A percentile compares a stretch with the other conserved stretches of the same genome.
Evolutionary conservation across 2,888 invertebrate species (phyloP).

Genomic region (Leptinotarsa rubiginosa): DNA sequence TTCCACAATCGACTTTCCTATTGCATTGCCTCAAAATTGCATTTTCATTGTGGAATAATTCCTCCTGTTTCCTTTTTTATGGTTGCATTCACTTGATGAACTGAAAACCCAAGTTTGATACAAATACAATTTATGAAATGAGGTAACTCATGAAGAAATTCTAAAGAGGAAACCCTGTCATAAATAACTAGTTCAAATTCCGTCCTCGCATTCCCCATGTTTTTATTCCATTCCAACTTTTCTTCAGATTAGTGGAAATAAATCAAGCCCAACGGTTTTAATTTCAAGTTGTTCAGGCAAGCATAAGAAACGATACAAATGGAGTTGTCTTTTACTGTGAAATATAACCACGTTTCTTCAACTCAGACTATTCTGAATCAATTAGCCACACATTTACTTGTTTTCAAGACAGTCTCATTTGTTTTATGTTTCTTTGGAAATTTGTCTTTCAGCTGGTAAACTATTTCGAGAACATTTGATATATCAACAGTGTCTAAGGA

Average conservation of each 20-base stretch:
- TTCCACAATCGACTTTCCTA: no score
- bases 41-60: no score
- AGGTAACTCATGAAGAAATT: no score
- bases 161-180: not conserved
- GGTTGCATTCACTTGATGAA: no score
- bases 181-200: not conserved
- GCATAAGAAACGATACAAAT: constrained; percentile 44
- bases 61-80: no score
- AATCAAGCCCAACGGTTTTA: constrained; percentile 45
- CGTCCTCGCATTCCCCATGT: not conserved
- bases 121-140: no score
- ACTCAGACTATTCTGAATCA: not conserved
- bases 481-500: no score
- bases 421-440: not conserved
- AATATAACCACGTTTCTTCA: constrained; percentile 37
- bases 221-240: constrained; percentile 36
- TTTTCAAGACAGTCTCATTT: not conserved
- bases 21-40: no score
- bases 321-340: constrained; percentile 41
- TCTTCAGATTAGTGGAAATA: constrained; percentile 42
- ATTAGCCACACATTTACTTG: not conserved
- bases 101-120: no score
- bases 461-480: not conserved
- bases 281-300: constrained; percentile 33
- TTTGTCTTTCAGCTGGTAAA: not conserved